Conservation (phyloP, 2,113 vertebrate species). For the Amphilophus citrinellus region DNA sequence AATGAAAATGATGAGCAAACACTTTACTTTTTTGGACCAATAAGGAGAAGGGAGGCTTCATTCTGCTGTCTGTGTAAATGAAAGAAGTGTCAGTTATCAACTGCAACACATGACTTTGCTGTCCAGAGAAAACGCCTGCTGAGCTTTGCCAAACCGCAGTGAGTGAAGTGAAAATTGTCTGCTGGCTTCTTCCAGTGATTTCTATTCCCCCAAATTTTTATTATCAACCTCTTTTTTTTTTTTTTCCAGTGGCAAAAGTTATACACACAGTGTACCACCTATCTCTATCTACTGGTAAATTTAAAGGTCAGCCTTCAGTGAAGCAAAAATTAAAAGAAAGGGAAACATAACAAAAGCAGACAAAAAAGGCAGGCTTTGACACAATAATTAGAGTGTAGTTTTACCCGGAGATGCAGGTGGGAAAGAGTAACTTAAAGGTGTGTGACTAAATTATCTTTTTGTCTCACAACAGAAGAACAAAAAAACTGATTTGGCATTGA, state of each 20-base stretch:
- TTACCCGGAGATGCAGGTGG: conserved; percentile 25
- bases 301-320: neutral
- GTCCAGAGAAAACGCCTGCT: conserved; percentile 33
- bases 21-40: conserved; percentile 3
- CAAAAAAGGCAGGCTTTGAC: conserved; percentile 22
- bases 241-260: neutral
- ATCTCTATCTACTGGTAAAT: neutral
- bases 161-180: conserved; percentile 27
- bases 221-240: neutral
- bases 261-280: neutral
- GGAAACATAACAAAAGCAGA: conserved; percentile 15
- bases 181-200: neutral
- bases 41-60: neutral
- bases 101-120: neutral
- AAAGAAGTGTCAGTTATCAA: conserved; percentile 29
- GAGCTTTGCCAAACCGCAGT: conserved; percentile 33
- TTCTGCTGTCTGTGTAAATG: neutral
- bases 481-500: conserved; percentile 62
- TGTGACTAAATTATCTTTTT: conserved; percentile 61
- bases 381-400: conserved; percentile 51
- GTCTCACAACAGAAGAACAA: conserved; percentile 32
- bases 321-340: neutral
- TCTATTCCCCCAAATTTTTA: neutral
- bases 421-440: conserved; percentile 54
- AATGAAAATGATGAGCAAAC: conserved; percentile 19